Conservation (phyloP, 1,140 invertebrate genomes). For the Caenorhabditis remanei region DNA sequence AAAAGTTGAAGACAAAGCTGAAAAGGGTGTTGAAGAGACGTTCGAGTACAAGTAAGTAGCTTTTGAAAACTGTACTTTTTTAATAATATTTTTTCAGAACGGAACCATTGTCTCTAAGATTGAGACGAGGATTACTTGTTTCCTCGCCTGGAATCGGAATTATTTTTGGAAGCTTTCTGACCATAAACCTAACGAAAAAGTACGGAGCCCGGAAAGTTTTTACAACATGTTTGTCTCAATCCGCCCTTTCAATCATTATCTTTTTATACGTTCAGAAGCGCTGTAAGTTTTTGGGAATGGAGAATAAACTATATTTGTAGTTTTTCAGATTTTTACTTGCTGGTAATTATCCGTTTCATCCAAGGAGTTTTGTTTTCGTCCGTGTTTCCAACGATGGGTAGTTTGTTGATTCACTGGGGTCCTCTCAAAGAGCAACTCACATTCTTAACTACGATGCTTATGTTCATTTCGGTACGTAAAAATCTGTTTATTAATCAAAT, state of each 20-base stretch:
- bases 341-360: constrained; percentile 51
- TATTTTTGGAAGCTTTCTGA: constrained; percentile 56
- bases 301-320: neutral
- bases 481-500: neutral
- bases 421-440: constrained; percentile 61
- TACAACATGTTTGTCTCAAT: neutral
- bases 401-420: constrained; percentile 54
- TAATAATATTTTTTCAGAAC: neutral
- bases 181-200: constrained; percentile 1
- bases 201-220: constrained; percentile 5
- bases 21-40: neutral
- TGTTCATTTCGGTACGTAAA: constrained; percentile 60
- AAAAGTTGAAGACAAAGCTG: neutral
- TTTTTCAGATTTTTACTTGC: constrained; percentile 29
- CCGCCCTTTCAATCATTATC: neutral
- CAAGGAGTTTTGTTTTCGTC: constrained; percentile 58
- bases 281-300: neutral
- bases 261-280: constrained; percentile 18
- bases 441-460: constrained; percentile 59
- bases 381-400: constrained; percentile 57
- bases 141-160: constrained; percentile 60
- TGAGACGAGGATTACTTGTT: constrained; percentile 25
- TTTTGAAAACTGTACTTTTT: neutral
- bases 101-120: neutral
- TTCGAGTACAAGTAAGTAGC: neutral